These are phyloP conservation scores for Helleia helle DNA, from an alignment of 2,888 invertebrate genomes.

Conservation along the genomic window DNA sequence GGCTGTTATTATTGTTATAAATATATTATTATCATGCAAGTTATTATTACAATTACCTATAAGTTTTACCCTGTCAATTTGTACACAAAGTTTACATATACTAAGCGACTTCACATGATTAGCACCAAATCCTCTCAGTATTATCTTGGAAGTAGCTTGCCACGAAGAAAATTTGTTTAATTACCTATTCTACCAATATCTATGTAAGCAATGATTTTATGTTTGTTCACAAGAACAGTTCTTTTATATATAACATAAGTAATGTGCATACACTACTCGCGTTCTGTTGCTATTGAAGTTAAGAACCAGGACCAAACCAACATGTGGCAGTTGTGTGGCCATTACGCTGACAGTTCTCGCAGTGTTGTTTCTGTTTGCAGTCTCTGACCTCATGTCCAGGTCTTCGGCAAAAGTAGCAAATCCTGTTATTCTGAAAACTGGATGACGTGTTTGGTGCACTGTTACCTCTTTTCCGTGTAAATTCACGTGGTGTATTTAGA, in stretches of 20 bases:
- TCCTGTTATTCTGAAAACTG: conserved; percentile 3
- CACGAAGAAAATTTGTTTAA: conserved; percentile 10
- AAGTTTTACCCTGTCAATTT: background rate
- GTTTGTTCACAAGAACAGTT: conserved; percentile 6
- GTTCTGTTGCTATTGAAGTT: conserved; percentile 12
- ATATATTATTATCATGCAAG: conserved; percentile 2
- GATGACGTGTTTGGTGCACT: too few species aligned
- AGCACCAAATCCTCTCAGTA: conserved; percentile 18
- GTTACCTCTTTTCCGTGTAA: conserved; percentile 16
- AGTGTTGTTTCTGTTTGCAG: conserved; percentile 13
- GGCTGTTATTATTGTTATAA: too few species aligned
- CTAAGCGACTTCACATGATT: conserved; percentile 7
- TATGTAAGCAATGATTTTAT: conserved; percentile 13
- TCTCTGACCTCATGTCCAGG: conserved; percentile 18
- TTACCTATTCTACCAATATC: conserved; percentile 18
- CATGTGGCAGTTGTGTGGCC: conserved; percentile 18
- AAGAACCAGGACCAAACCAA: conserved; percentile 12
- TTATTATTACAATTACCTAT: conserved; percentile 9
- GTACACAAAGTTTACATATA: too few species aligned
- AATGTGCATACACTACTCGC: conserved; percentile 12
- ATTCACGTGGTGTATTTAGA: background rate
- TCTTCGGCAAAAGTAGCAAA: conserved; percentile 18
- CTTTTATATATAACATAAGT: conserved; percentile 9
- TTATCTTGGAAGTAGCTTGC: conserved; percentile 7
- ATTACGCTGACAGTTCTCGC: conserved; percentile 15